Percentiles rank a stretch among this genome's conserved stretches.
Conservation (phyloP, 2,113 vertebrate genomes). For the Physeter macrocephalus region DNA sequence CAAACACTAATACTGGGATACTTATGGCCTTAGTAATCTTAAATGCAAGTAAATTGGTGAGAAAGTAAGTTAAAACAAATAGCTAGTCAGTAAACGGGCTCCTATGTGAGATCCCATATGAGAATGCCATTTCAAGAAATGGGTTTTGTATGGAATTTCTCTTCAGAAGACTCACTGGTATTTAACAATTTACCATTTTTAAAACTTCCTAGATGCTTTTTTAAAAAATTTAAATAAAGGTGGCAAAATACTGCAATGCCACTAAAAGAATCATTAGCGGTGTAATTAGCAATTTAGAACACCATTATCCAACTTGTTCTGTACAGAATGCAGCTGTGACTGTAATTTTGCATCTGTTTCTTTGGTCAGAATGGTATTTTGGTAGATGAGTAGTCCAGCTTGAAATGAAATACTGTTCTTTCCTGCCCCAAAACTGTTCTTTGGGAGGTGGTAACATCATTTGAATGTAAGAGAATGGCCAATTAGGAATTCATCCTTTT, state of each 20-base stretch:
- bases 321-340: conserved; percentile 82
- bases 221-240: conserved; percentile 73
- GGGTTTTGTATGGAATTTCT: conserved; percentile 26
- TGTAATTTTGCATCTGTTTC: conserved; percentile 83
- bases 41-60: conserved; percentile 56
- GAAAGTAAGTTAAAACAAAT: conserved; percentile 44
- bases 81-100: conserved; percentile 60
- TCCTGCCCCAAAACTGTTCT: conserved; percentile 58
- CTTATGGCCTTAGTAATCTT: conserved; percentile 54
- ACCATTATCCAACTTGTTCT: conserved; percentile 82
- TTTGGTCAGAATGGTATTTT: conserved; percentile 69
- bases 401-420: conserved; percentile 71
- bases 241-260: conserved; percentile 75
- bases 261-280: conserved; percentile 79
- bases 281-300: conserved; percentile 81
- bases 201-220: conserved; percentile 34
- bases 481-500: conserved; percentile 48
- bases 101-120: neutral
- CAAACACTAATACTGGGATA: conserved; percentile 55
- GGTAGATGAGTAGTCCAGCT: conserved; percentile 72
- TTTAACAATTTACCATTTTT: conserved; percentile 57
- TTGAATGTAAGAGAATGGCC: conserved; percentile 31
- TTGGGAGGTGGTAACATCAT: neutral
- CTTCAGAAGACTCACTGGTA: conserved; percentile 52
- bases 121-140: conserved; percentile 24